Conservation (phyloP, 2,113 vertebrate genomes). For the Mirounga angustirostris region DNA sequence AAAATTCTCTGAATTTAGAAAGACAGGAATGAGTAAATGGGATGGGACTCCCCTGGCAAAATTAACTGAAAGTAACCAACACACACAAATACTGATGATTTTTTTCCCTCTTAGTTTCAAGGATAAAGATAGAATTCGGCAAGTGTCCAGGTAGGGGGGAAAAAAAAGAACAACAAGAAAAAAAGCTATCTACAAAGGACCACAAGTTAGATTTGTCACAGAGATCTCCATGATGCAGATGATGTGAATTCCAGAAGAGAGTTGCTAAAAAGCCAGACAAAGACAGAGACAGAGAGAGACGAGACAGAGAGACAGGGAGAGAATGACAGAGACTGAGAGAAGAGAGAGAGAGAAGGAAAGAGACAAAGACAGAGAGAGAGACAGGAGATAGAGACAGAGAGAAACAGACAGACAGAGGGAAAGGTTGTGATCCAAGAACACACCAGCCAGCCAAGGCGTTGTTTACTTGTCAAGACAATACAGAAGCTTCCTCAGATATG, state of each 20-base stretch:
- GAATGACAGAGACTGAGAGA: neutral
- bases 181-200: neutral
- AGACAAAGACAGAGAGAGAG: neutral
- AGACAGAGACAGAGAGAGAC: neutral
- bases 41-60: neutral
- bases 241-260: neutral
- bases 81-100: neutral
- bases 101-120: neutral
- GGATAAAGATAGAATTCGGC: neutral
- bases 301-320: neutral
- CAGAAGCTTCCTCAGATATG: neutral
- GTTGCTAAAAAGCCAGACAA: neutral
- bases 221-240: neutral
- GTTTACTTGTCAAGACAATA: conserved; percentile 38
- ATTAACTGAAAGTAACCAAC: neutral
- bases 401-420: neutral
- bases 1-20: conserved; percentile 18
- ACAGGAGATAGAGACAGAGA: neutral
- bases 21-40: neutral
- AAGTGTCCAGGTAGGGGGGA: neutral
- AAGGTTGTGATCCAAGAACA: neutral
- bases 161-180: neutral
- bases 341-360: neutral
- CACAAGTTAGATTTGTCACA: neutral
- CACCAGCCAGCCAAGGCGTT: neutral